Conservation (phyloP, 2,113 vertebrate species). For the Ancistrus triradiatus region DNA sequence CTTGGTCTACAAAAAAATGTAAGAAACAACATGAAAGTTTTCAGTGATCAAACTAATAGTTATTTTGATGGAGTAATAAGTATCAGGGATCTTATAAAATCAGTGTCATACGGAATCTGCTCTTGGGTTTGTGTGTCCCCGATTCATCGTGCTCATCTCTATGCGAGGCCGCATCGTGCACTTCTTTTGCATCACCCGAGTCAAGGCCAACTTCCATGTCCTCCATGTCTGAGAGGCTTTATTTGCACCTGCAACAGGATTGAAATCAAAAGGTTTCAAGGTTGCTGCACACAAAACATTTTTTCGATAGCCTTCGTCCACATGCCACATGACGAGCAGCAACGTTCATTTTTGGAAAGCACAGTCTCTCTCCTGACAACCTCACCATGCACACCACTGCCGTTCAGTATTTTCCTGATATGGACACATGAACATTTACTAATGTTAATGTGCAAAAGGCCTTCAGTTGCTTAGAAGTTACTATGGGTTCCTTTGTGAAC, state of each 20-base stretch:
- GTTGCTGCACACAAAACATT: not conserved
- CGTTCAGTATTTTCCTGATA: too few species aligned
- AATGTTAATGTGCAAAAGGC: too few species aligned
- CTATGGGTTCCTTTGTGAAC: too few species aligned
- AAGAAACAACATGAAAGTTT: not conserved
- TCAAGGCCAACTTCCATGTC: conserved; percentile 10
- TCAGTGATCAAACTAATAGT: not conserved
- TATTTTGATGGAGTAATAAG: not conserved
- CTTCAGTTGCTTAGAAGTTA: too few species aligned
- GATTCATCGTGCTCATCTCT: conserved; percentile 24
- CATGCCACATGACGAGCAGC: not conserved
- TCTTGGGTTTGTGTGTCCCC: conserved; percentile 18
- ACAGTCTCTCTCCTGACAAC: too few species aligned
- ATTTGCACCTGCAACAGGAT: not conserved
- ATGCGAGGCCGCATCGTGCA: not conserved
- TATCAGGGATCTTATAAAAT: not conserved
- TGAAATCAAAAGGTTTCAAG: too few species aligned
- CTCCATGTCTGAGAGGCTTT: conserved; percentile 10
- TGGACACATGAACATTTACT: too few species aligned
- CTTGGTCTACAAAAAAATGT: conserved; percentile 32
- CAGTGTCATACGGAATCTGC: conserved; percentile 23
- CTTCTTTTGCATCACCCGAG: not conserved
- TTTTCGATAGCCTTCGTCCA: too few species aligned
- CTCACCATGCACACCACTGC: too few species aligned
- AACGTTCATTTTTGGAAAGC: too few species aligned